Percentiles rank a stretch among this genome's conserved stretches.
Conservation (phyloP, 2,113 vertebrate genomes). For the Tenrec ecaudatus region DNA sequence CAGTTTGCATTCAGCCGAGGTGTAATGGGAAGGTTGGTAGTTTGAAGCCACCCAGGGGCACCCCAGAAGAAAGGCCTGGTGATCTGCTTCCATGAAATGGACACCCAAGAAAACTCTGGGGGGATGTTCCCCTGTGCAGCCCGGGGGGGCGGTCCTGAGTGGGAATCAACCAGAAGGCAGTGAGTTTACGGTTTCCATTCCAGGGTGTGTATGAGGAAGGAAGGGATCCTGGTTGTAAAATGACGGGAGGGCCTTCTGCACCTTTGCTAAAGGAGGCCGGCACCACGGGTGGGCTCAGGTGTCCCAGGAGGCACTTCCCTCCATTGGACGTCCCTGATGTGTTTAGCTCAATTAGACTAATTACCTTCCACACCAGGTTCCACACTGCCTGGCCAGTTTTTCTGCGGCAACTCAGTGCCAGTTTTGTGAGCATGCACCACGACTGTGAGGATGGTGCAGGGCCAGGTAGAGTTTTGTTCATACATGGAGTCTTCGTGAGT, state of each 20-base stretch:
- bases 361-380: slow-evolving; percentile 31
- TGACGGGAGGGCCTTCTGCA: background rate
- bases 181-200: background rate
- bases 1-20: background rate
- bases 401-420: slow-evolving; percentile 27
- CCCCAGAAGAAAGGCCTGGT: background rate
- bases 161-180: background rate
- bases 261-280: background rate
- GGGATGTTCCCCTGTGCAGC: background rate
- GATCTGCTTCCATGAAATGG: background rate
- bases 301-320: background rate
- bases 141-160: background rate
- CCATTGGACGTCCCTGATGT: slow-evolving; percentile 44
- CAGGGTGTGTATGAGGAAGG: background rate
- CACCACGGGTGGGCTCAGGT: background rate
- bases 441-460: background rate
- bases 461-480: background rate
- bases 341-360: slow-evolving; percentile 67
- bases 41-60: background rate
- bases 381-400: background rate
- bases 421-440: background rate
- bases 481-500: background rate
- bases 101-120: background rate
- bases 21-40: background rate
- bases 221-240: slow-evolving; percentile 3